Base-by-base conservation (phyloP, 2,797 vertebrate genomes). In the Poeciliopsis turneri region DNA sequence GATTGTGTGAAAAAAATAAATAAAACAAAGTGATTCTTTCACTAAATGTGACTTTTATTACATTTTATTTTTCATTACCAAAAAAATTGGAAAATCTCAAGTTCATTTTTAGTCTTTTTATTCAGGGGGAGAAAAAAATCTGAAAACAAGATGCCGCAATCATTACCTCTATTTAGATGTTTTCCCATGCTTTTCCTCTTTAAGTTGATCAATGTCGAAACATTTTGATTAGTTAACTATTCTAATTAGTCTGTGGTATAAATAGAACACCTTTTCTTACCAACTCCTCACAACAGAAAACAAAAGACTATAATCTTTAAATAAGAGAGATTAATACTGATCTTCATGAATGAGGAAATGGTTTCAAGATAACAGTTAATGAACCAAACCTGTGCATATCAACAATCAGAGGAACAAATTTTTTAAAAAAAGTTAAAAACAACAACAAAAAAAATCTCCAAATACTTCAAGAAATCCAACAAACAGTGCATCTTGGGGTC, bases 1-100 rank as follows among this genome's bases (percentile, higher is more conserved):
- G 39, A 75, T 55, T 61, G 55, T 59, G 73, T 59, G 55, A 61
- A 75, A 59, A 59, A 20, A 30, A 4, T 30, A 46, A 75, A 59
- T 12, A 59, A 61, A 57, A 43, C 20, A 36, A 57, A 30, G 74
- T 45, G 53, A 57, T 57, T 59, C 2, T 74, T 43, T 41, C 15
- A 5, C n/a, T 74, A 43, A 25, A n/a, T 43, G 25, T n/a, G 66
- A 45, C 39, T n/a, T 43, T n/a, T 69, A 69, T 15, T 45, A 45
- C 0, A 69, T 69, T 69, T n/a, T 69, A 5, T 15, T 69, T 25
- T 39, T 68, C 23, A 23, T 68, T 25, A 13, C 11, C 2, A 3
- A 69, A n/a, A n/a, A 28, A 15, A 8, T 41, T 7, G 39, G 66
- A 69, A 43, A 69, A 45, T 45, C 12, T 20, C 25, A 45, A 45